These are phyloP conservation scores for Lytechinus pictus DNA, from an alignment of 35 echinoderm and acorn worm species.

Conservation along the genomic window DNA sequence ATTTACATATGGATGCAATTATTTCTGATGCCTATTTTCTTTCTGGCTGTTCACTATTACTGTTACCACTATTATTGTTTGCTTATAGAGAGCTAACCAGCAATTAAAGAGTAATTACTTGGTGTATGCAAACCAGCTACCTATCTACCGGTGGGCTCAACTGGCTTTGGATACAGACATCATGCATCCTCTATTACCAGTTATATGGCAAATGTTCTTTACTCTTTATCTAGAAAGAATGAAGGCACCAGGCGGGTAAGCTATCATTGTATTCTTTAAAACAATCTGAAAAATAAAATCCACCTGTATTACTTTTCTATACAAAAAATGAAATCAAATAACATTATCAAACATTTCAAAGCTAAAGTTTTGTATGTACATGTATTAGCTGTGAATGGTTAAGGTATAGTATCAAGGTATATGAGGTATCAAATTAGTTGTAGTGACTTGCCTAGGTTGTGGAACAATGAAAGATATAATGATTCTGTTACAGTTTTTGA, in stretches of 20 bases:
- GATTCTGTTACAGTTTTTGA: too few relatives aligned
- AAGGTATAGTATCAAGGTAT: too few relatives aligned
- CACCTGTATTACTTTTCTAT: too few relatives aligned
- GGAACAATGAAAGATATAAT: too few relatives aligned
- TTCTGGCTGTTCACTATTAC: not conserved
- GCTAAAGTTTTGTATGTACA: too few relatives aligned
- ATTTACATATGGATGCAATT: too few relatives aligned
- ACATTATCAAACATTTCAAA: too few relatives aligned
- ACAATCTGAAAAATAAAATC: too few relatives aligned
- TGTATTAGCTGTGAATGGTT: too few relatives aligned
- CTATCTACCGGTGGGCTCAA: slow-evolving; percentile 91
- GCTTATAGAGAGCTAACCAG: slow-evolving; percentile 74
- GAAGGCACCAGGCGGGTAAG: slow-evolving; percentile 72
- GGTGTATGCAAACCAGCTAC: slow-evolving; percentile 65
- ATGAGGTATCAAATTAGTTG: too few relatives aligned
- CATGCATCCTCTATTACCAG: slow-evolving; percentile 83
- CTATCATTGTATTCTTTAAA: not conserved
- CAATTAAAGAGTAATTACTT: slow-evolving; percentile 71
- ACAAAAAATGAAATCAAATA: too few relatives aligned
- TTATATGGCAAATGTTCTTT: slow-evolving; percentile 95
- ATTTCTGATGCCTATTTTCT: not conserved
- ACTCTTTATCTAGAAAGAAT: slow-evolving; percentile 80
- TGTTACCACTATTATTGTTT: not conserved
- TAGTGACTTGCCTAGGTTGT: too few relatives aligned
- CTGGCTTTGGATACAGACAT: slow-evolving; percentile 85